phyloP scores from a whole-genome alignment of 2,888 invertebrate species.

The Sarcophaga caerulescens region DNA sequence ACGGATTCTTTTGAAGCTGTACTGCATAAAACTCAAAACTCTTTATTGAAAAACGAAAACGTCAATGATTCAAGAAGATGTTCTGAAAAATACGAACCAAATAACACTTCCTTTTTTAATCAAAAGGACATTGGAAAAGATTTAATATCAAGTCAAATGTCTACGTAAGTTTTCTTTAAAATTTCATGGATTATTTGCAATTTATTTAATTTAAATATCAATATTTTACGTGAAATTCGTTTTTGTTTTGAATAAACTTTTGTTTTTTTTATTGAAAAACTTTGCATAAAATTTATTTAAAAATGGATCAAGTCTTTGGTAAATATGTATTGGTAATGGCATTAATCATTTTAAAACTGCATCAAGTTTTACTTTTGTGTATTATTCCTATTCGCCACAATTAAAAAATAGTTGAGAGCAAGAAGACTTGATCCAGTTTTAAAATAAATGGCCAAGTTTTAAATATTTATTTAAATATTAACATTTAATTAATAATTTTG shows the following conservation, averaged over 20 bases:
- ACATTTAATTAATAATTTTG: background rate
- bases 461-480: background rate
- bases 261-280: conserved; percentile 21
- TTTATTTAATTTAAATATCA: conserved; percentile 11
- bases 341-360: conserved; percentile 53
- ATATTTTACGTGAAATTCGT: background rate
- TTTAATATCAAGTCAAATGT: conserved; percentile 35
- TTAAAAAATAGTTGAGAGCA: background rate
- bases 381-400: background rate
- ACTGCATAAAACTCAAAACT: conserved; percentile 48
- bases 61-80: conserved; percentile 8
- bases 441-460: conserved; percentile 54
- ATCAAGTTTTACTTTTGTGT: conserved; percentile 47
- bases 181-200: background rate
- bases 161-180: conserved; percentile 56
- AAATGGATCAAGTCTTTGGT: conserved; percentile 58
- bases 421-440: conserved; percentile 58
- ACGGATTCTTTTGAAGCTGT: conserved; percentile 47
- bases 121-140: background rate
- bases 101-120: background rate
- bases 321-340: conserved; percentile 4
- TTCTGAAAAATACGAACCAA: background rate
- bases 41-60: conserved; percentile 53
- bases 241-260: conserved; percentile 49
- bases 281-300: conserved; percentile 48